Conservation (phyloP, 2,888 invertebrate genomes). For the Dermolepida albohirtum region DNA sequence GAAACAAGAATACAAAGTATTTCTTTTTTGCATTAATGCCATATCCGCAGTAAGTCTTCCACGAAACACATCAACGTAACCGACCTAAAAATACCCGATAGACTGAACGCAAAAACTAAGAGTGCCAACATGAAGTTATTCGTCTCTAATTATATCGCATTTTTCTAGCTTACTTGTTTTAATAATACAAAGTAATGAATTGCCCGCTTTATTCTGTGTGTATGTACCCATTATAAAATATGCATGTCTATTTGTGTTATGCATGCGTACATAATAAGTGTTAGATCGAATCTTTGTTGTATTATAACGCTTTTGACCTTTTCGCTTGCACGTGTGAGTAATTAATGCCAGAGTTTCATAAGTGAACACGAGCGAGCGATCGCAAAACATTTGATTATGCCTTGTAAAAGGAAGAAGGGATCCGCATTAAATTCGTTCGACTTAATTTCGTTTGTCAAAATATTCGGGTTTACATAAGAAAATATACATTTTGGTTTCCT, state of each 20-base stretch:
- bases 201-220: conserved; percentile 8
- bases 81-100: conserved; percentile 21
- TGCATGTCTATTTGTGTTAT: conserved; percentile 2
- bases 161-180: conserved; percentile 19
- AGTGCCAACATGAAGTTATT: conserved; percentile 33
- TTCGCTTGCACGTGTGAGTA: conserved; percentile 27
- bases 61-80: conserved; percentile 30
- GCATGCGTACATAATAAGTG: neutral
- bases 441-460: too few species aligned
- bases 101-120: conserved; percentile 29
- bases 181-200: conserved; percentile 20
- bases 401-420: conserved; percentile 3
- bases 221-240: neutral
- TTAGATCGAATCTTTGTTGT: conserved; percentile 8
- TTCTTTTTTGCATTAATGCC: conserved; percentile 1
- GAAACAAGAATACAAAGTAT: neutral
- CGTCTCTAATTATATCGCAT: conserved; percentile 33
- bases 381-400: conserved; percentile 30
- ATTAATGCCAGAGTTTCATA: conserved; percentile 35
- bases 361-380: conserved; percentile 23
- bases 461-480: too few species aligned
- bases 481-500: too few species aligned
- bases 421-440: too few species aligned
- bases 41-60: conserved; percentile 12
- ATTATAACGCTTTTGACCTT: conserved; percentile 21